Evolutionary conservation across 2,113 vertebrate genomes (phyloP).

Genomic region (Ailuropoda melanoleuca): DNA sequence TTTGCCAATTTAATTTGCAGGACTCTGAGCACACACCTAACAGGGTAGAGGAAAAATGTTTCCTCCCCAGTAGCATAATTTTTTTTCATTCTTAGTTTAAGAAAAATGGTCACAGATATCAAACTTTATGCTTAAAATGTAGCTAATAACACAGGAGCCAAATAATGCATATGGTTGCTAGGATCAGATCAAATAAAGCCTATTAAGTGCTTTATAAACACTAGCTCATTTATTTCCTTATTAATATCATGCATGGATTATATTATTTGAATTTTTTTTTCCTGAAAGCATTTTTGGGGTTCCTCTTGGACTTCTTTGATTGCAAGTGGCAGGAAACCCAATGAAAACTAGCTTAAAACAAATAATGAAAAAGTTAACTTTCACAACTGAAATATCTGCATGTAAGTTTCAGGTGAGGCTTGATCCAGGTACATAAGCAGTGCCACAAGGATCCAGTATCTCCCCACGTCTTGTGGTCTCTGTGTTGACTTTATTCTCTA

Average conservation of each 20-base stretch:
- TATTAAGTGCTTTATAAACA: not conserved
- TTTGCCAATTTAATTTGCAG: not conserved
- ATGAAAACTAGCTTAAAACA: not conserved
- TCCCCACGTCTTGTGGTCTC: not conserved
- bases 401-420: not conserved
- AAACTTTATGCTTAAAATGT: not conserved
- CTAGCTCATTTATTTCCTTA: not conserved
- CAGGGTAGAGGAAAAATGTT: not conserved
- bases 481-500: not conserved
- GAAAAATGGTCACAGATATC: not conserved
- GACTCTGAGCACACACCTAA: not conserved
- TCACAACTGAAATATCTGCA: not conserved
- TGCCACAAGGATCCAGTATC: rapidly evolving
- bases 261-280: not conserved
- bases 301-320: not conserved
- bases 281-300: not conserved
- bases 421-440: not conserved
- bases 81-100: not conserved
- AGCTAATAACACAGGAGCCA: not conserved
- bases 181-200: not conserved
- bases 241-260: not conserved
- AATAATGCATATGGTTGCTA: not conserved
- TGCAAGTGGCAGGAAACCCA: not conserved
- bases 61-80: not conserved
- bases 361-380: not conserved